phyloP scores from a whole-genome alignment of 2,113 vertebrate species.

The Pelecanus crispus region DNA sequence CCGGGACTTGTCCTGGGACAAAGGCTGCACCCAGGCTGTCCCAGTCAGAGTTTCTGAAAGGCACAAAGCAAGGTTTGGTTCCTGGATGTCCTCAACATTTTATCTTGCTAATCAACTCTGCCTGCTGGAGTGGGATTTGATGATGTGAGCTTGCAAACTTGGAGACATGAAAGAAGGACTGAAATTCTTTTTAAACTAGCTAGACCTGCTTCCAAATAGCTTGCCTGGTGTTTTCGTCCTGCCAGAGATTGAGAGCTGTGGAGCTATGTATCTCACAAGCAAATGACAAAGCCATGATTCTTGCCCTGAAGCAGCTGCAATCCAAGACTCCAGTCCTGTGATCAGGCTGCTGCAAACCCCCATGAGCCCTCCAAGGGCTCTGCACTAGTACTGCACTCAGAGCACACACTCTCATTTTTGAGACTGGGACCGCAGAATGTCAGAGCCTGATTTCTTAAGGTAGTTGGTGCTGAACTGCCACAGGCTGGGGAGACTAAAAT shows the following conservation, averaged over 20 bases:
- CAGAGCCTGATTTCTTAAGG: not conserved
- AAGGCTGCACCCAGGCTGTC: not conserved
- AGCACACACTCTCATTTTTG: accelerated
- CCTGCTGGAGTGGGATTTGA: not conserved
- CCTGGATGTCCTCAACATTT: not conserved
- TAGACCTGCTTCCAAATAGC: not conserved
- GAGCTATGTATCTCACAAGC: not conserved
- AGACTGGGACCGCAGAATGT: not conserved
- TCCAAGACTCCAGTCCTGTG: not conserved
- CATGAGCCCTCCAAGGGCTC: not conserved
- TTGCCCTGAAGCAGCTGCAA: not conserved
- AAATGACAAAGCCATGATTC: not conserved
- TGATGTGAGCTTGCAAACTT: not conserved
- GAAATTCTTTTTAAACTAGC: not conserved
- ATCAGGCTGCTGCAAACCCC: not conserved
- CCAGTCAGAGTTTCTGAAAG: not conserved
- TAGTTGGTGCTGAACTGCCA: not conserved
- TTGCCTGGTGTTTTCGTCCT: not conserved
- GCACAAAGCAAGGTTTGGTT: not conserved
- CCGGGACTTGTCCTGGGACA: not conserved
- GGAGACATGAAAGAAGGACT: not conserved
- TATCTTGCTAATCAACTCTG: not conserved
- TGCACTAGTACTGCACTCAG: accelerated
- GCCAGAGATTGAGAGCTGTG: not conserved
- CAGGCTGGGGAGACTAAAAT: not conserved